Percentiles rank a stretch among this genome's conserved stretches.
phyloP scores from a whole-genome alignment of 1,140 invertebrate species.

The Archegozetes longisetosus region DNA sequence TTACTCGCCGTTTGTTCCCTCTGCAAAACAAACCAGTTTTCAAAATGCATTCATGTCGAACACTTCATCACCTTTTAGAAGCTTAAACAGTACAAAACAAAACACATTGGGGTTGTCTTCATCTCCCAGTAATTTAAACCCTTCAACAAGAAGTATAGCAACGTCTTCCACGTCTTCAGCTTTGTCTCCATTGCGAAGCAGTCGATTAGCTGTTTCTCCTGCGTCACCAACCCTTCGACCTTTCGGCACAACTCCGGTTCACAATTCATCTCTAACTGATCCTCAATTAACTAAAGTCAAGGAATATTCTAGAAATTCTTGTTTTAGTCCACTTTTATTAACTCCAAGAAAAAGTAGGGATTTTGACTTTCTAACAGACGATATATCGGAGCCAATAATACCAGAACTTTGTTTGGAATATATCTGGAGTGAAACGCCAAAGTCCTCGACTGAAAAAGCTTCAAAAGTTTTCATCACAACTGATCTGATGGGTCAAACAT shows the following conservation, averaged over 20 bases:
- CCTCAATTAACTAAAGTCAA: constrained; percentile 21
- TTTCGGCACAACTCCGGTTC: constrained; percentile 7
- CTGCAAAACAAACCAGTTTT: not conserved
- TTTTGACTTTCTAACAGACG: constrained; percentile 17
- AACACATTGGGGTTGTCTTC: not conserved
- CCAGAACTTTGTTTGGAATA: constrained; percentile 73
- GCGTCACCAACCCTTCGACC: not conserved
- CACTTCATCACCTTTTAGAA: not conserved
- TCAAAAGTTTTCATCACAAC: constrained; percentile 59
- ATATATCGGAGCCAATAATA: constrained; percentile 47
- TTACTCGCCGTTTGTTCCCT: not conserved
- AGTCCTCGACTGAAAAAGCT: constrained; percentile 35
- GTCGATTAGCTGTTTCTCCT: constrained; percentile 6
- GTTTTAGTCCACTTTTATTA: constrained; percentile 18
- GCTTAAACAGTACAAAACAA: not conserved
- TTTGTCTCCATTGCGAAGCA: constrained; percentile 8
- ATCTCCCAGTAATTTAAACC: not conserved
- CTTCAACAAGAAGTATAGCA: not conserved
- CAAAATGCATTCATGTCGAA: not conserved
- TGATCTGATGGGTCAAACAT: constrained; percentile 65
- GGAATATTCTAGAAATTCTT: constrained; percentile 21
- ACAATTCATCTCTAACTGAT: constrained; percentile 28
- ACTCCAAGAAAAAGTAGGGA: not conserved
- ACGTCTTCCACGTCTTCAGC: not conserved
- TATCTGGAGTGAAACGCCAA: constrained; percentile 56